phyloP scores from a whole-genome alignment of 2,797 vertebrate species.

The Sparus aurata region DNA sequence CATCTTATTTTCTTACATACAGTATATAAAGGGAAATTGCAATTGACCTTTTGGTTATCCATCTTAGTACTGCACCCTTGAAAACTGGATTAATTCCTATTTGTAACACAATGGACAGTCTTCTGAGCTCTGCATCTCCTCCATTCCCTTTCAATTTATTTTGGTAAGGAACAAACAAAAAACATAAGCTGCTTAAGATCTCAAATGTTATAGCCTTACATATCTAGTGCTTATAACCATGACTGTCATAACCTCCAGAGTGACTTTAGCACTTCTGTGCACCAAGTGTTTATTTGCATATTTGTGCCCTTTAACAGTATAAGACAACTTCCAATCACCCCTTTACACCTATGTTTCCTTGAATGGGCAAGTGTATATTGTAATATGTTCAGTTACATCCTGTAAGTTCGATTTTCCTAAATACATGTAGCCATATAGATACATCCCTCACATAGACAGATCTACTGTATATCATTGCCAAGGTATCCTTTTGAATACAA shows the following conservation, averaged over 20 bases:
- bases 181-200: not conserved
- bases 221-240: not conserved
- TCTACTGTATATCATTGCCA: not conserved
- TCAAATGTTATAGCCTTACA: not conserved
- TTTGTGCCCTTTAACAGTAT: not conserved
- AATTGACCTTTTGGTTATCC: constrained; percentile 19
- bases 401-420: not conserved
- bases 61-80: not conserved
- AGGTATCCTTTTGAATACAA: not conserved
- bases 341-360: not conserved
- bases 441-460: not conserved
- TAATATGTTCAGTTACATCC: not conserved
- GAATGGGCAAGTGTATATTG: not conserved
- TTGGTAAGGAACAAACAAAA: constrained; percentile 5
- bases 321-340: not conserved
- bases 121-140: not conserved
- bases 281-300: not conserved
- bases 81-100: constrained; percentile 21
- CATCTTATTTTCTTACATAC: too few species aligned
- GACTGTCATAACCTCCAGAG: not conserved
- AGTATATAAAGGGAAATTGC: too few species aligned
- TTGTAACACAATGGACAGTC: constrained; percentile 1
- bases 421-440: not conserved
- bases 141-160: constrained; percentile 11
- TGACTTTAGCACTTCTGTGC: not conserved